phyloP scores from a whole-genome alignment of 2,113 vertebrate genomes.

The Hemibagrus wyckioides region DNA sequence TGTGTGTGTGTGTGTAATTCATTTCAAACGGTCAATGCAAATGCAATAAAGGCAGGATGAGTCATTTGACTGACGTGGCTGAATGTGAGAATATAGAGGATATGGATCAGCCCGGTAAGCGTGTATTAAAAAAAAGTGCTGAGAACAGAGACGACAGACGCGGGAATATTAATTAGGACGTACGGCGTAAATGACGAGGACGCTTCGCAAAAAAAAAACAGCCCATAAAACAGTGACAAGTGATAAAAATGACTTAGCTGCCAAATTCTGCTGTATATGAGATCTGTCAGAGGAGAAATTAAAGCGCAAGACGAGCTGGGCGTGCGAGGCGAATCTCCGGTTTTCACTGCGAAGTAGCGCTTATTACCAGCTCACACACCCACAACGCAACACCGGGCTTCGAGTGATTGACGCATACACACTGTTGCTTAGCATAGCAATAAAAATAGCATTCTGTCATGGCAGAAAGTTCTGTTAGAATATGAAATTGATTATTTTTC shows the following conservation, averaged over 20 bases:
- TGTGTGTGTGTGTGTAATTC: neutral
- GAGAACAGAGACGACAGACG: neutral
- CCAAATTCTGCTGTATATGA: constrained; percentile 48
- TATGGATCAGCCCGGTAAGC: neutral
- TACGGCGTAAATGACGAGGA: neutral
- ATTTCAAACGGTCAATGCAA: neutral
- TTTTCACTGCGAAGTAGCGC: neutral
- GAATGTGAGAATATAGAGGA: neutral
- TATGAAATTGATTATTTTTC: neutral
- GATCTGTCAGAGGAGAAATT: constrained; percentile 55
- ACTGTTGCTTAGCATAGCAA: neutral
- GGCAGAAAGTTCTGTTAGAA: neutral
- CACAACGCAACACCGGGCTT: neutral
- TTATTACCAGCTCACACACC: constrained; percentile 2
- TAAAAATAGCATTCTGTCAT: neutral
- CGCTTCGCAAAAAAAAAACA: neutral
- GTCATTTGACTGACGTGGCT: neutral
- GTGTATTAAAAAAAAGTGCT: neutral
- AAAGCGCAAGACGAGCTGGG: constrained; percentile 14
- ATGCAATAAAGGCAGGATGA: neutral
- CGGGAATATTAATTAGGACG: neutral
- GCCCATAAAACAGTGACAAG: constrained; percentile 1
- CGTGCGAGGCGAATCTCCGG: neutral
- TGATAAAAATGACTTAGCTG: constrained; percentile 41
- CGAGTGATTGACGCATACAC: neutral